Percentiles rank a stretch among this genome's conserved stretches.
These are phyloP conservation scores for Salvelinus alpinus DNA, from an alignment of 2,113 vertebrate species.

Conservation along the genomic window DNA sequence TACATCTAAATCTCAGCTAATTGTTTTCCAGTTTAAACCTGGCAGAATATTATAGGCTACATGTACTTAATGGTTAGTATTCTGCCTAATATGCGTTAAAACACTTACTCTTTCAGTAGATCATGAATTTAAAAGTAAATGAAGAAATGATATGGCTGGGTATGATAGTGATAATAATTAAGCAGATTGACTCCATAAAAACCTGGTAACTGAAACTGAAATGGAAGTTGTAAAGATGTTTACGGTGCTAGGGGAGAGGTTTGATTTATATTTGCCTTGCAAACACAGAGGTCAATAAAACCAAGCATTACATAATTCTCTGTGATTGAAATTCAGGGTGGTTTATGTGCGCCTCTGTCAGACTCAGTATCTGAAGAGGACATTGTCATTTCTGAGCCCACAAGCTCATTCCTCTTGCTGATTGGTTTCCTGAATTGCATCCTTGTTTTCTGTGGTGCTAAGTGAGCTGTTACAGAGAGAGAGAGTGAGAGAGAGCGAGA, in stretches of 20 bases:
- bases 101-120: not conserved
- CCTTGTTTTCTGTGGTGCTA: conserved; percentile 35
- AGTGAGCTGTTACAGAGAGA: not conserved
- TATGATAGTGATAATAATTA: not conserved
- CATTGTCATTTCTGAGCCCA: not conserved
- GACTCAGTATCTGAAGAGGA: not conserved
- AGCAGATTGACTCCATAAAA: not conserved
- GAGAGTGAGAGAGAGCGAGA: not conserved
- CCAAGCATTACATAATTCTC: not conserved
- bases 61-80: conserved; percentile 16
- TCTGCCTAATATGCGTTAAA: conserved; percentile 24
- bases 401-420: conserved; percentile 6
- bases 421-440: conserved; percentile 25
- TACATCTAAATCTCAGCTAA: conserved; percentile 44
- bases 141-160: not conserved
- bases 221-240: not conserved
- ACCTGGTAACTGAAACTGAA: not conserved
- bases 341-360: not conserved
- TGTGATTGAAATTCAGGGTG: not conserved
- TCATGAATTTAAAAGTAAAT: not conserved
- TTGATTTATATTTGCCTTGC: not conserved
- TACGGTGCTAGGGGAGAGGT: not conserved
- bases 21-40: conserved; percentile 54
- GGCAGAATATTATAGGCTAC: conserved; percentile 28
- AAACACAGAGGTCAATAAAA: not conserved